These are phyloP conservation scores for Nothocercus julius DNA, from an alignment of 2,113 vertebrate genomes.

Conservation along the genomic window DNA sequence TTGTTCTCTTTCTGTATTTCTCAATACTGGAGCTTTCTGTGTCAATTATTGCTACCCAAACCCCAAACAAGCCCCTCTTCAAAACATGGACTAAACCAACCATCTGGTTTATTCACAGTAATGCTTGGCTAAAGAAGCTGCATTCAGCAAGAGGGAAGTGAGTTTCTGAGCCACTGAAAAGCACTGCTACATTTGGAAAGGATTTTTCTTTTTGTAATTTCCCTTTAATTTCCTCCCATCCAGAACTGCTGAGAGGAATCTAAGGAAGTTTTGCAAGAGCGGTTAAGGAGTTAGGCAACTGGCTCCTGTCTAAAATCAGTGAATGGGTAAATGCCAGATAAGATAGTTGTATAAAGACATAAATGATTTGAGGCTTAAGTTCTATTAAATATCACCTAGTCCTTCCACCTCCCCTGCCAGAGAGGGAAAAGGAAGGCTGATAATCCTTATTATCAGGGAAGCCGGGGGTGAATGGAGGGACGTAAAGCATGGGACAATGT, in stretches of 20 bases:
- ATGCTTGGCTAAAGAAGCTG: slow-evolving; percentile 48
- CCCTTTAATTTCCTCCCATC: slow-evolving; percentile 56
- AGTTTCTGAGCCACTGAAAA: slow-evolving; percentile 63
- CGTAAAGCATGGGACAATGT: background rate
- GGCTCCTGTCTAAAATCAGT: slow-evolving; percentile 42
- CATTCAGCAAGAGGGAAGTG: slow-evolving; percentile 54
- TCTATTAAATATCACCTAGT: background rate
- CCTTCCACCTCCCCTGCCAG: background rate
- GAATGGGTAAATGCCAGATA: slow-evolving; percentile 36
- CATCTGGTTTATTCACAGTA: slow-evolving; percentile 33
- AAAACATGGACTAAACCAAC: slow-evolving; percentile 42
- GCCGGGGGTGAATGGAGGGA: background rate
- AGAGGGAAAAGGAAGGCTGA: background rate
- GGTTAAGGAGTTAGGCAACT: background rate
- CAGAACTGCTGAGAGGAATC: slow-evolving; percentile 25
- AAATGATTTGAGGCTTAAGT: slow-evolving; percentile 34
- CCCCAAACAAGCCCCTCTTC: slow-evolving; percentile 14
- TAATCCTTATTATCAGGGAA: slow-evolving; percentile 1
- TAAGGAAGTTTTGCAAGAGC: slow-evolving; percentile 28
- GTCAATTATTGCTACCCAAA: background rate
- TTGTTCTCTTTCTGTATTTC: background rate
- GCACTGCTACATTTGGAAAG: slow-evolving; percentile 58
- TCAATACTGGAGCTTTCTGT: background rate
- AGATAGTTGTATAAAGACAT: slow-evolving; percentile 18
- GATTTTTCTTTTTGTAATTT: slow-evolving; percentile 52